Base-by-base conservation (phyloP, 2,888 invertebrate genomes). In the Periphyllus acericola region DNA sequence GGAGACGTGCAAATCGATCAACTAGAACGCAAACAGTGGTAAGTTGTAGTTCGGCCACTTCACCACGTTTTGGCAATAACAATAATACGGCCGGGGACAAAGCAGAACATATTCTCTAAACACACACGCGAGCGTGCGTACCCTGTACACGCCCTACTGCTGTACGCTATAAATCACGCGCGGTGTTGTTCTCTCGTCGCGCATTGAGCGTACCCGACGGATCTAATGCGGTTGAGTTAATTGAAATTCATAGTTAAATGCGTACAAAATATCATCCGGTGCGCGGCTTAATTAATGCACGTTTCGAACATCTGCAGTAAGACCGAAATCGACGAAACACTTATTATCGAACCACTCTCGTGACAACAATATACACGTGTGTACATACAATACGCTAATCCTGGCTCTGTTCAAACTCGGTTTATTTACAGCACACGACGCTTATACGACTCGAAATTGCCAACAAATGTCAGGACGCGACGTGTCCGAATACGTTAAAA, bases 281-380 rank as follows among this genome's bases (percentile, higher is more conserved):
- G n/a, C 32, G 17, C 5, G 11, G 19, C 68, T 82, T 82, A 82
- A 82, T 82, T 71, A 82, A 82, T 32, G 25, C 46, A 19, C 52
- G 82, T 82, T 29, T 40, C 34, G n/a, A 66, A 60, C 79, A 36
- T 60, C 34, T 21, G 52, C 55, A 34, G 11, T 36, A 60, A 21
- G 21, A 21, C 21, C 60, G 14, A 46, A 46, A 46, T 46, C 60
- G 4, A 4, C 9, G 60, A 60, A 60, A 60, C 17, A 29, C 68
- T n/a, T 3, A 29, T n/a, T 3, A 29, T 66, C 25, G 66, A 68
- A 68, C 29, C 6, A 60, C 60, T 5, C 2, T 11, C 68, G 68
- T 9, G 29, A 68, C 17, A 8, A 14, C 46, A 46, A 46, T n/a
- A n/a, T n/a, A n/a, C n/a, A n/a, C n/a, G n/a, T n/a, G n/a, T n/a